Evolutionary conservation across 1,140 invertebrate genomes (phyloP), one percentile per base, ranked within the genome.

Genomic region (Andrena cerasifolii): DNA sequence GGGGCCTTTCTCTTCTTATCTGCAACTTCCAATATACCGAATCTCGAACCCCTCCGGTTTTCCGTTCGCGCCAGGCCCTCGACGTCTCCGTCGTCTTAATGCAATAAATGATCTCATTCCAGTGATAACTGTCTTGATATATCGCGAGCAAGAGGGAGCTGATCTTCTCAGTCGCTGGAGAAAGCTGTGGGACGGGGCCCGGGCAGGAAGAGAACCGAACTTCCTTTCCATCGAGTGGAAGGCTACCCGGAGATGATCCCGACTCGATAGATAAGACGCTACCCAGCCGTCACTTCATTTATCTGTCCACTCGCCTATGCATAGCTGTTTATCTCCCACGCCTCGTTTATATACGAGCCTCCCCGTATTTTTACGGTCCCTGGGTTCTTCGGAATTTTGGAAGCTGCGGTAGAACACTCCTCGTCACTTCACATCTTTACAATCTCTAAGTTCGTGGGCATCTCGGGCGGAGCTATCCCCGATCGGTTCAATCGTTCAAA

Each of bases 71-170:
- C 51, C 45, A 76, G 59, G 65, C 54, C 59, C 36, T 65, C 54
- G 59, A 31, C 74, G 77, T 63, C 71, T 74, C 65, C 62, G 67
- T 83, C 84, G 83, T 84, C 79, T 85, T 88, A 88, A 90, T 85
- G 84, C 88, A 90, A 91, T 90, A 89, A 91, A 91, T 88, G 88
- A 90, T 90, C 89, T 88, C 87, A 90, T 90, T 89, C 66, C 79
- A 40, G 83, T 88, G 90, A 91, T 91, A 91, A 90, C 89, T 88
- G 83, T 79, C 85, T 87, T 91, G 89, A 91, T 90, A 87, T 90
- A 91, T 91, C 82, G 84, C 84, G 78, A 59, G 56, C 36, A 61
- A 18, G 43, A 61, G 49, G 73, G 76, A 47, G 68, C 43, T 43
- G 62, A 73, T 59, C 73, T 80, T 77, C 43, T 51, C 24, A 26